Base-by-base conservation (phyloP, 2,113 vertebrate genomes). In the Naja naja region DNA sequence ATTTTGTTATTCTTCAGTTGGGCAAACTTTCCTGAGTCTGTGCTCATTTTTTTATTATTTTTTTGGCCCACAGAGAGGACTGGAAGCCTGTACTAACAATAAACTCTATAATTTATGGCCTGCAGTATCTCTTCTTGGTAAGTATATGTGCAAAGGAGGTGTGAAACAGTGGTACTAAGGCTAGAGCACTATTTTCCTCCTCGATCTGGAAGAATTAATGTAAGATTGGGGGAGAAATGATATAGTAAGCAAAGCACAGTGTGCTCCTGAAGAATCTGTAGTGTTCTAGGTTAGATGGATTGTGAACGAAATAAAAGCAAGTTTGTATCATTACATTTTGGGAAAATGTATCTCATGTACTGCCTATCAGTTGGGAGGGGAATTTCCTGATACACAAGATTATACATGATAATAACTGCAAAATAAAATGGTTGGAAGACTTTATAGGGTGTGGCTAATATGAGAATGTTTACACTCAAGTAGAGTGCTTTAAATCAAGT, bases 41-140 rank as follows among this genome's bases (percentile, higher is more conserved):
- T 52, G 49, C 2, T 52, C 49, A 52, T 52, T 52, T 60, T 60
- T 69, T 27, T n/a, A 74, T 56, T 94, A 0, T 27, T 60, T 69
- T 88, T 90, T 3, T 97, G 90, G 45, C 95, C 92, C 95, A 91
- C 97, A 99, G 99, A 97, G 99, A 99, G 98, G 99, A 99, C 98
- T 99, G 99, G 98, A 99, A 99, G 96, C 99, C 99, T 0, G 99
- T 99, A 96, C 96, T 99, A 97, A 99, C 99, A 92, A 98, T 99
- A 97, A 99, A 99, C 98, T 99, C 99, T 97, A 99, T 99, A 98
- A 99, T 99, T 98, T 99, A 99, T 96, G 99, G 99, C 95, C 98
- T 99, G 96, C 99, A 99, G 98, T 99, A 99, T 98, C 98, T 99
- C 93, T 99, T 99, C 98, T 98, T 99, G 98, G 99, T 99, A 97